phyloP scores from a whole-genome alignment of 2,797 vertebrate species.

The Oceanodroma leucorhoa region DNA sequence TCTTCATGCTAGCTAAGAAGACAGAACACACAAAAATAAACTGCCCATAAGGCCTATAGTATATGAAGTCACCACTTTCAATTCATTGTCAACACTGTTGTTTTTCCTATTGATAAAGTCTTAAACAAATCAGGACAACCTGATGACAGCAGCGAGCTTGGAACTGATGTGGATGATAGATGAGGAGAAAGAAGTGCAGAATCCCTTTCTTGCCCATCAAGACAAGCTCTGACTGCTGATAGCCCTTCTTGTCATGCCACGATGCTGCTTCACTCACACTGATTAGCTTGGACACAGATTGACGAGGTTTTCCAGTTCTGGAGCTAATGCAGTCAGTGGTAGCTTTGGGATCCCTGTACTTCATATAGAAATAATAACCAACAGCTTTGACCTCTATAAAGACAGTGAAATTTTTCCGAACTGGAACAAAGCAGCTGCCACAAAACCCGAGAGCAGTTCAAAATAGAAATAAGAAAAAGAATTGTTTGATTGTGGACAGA shows the following conservation, averaged over 20 bases:
- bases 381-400: background rate
- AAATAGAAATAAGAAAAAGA: background rate
- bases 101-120: background rate
- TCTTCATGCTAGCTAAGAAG: background rate
- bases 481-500: background rate
- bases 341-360: background rate
- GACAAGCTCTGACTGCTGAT: background rate
- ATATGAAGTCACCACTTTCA: background rate
- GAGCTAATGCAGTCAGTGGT: background rate
- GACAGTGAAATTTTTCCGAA: background rate
- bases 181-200: background rate
- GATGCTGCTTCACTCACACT: background rate
- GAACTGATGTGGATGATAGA: background rate
- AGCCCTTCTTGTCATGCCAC: background rate
- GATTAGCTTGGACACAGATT: background rate
- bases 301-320: background rate
- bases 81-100: background rate
- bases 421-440: background rate
- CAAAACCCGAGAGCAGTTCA: background rate
- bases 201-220: background rate
- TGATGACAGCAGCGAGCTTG: accelerated
- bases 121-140: background rate
- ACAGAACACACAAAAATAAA: background rate
- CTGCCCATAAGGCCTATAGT: background rate
- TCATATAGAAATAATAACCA: background rate